Evolutionary conservation across 2,888 invertebrate species (phyloP).

Genomic region (Cantharis flavilabris): DNA sequence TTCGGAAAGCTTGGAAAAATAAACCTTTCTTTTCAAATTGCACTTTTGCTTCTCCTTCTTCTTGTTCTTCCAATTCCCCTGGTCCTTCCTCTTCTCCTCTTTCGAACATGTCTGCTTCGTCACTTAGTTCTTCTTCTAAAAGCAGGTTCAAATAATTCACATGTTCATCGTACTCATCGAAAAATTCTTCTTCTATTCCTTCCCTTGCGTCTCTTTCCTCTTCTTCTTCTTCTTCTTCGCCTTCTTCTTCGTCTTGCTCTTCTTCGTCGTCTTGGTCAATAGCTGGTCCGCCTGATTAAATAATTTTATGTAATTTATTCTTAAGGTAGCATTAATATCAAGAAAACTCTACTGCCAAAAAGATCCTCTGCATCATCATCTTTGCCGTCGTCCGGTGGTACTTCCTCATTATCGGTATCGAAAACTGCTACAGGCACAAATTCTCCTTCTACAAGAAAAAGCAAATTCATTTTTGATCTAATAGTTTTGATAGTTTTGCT

Average conservation of each 20-base stretch:
- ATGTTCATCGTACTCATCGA: conserved; percentile 4
- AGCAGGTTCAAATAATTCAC: background rate
- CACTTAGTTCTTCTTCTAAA: conserved; percentile 5
- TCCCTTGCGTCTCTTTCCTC: background rate
- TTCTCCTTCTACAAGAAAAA: conserved; percentile 1
- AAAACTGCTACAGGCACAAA: conserved; percentile 8
- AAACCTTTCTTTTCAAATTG: background rate
- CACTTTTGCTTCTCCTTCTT: conserved; percentile 25
- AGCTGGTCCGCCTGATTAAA: background rate
- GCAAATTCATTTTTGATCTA: too few relatives aligned
- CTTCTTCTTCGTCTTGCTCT: background rate
- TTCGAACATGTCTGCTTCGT: background rate
- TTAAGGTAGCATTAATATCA: background rate
- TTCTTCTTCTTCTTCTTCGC: background rate
- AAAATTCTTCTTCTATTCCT: conserved; percentile 8
- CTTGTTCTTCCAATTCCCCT: background rate
- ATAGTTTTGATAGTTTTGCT: background rate
- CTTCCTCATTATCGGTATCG: background rate
- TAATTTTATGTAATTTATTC: background rate
- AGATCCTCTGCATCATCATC: conserved; percentile 49
- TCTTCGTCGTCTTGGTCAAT: background rate
- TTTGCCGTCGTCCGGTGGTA: conserved; percentile 24
- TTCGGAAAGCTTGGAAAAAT: background rate
- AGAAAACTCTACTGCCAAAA: background rate
- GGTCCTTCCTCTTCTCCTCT: conserved; percentile 4